Base-by-base conservation (phyloP, 2,888 invertebrate species). In the Diploptera punctata region DNA sequence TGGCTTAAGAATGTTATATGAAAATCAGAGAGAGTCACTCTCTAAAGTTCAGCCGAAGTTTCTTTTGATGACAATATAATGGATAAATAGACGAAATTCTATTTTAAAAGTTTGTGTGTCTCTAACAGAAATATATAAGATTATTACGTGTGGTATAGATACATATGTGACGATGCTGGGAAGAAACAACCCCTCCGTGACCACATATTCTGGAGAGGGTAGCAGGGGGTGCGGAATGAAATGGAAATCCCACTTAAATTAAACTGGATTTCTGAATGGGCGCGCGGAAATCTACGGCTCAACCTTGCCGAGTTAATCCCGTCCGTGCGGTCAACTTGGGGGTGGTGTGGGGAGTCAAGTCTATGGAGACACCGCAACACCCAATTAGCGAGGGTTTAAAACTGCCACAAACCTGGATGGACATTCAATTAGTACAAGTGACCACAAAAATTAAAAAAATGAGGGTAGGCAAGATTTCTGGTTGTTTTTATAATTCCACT, bases 191-290 rank as follows among this genome's bases (percentile, higher is more conserved):
- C 43, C 10, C 26, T 18, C 33, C 18, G 57, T 26, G 21, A 60
- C 16, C n/a, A 24, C 16, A 19, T n/a, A 43, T 18, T 31, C 68
- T 13, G 47, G 21, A 18, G 19, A 70, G 60, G 44, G 44, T 31
- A 33, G 67, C n/a, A 38, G 33, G 62, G 67, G 54, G 67, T 33
- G n/a, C 16, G 69, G 31, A 31, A 54, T 29, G 33, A 54, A 62
- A 52, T 62, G 65, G 7, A 67, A 68, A 72, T 74, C 74, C 70
- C 74, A 72, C 70, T 68, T 57, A 73, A 73, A 73, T 73, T 73
- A 73, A 67, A 70, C 73, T 52, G 72, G 72, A 62, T 62, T 43
- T 70, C 49, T 61, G 71, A 21, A 43, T 43, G 67, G 70, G 43
- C 49, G 67, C 18, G 52, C 57, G 72, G 72, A 62, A 62, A 62